These are phyloP conservation scores for Varanus salvator DNA, from an alignment of 2,113 vertebrate species.

Conservation along the genomic window DNA sequence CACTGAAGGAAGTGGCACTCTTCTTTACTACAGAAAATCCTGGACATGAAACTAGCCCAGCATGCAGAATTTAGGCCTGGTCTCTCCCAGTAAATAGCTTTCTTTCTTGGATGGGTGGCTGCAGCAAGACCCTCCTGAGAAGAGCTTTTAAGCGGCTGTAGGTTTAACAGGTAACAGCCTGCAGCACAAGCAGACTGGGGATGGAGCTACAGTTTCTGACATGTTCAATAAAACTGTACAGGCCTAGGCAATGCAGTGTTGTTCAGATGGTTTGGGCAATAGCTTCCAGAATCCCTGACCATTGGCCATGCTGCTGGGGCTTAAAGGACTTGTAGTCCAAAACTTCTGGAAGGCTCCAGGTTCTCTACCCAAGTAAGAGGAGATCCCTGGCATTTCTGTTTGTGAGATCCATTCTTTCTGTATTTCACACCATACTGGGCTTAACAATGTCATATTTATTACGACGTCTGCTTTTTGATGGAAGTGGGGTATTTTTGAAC, in stretches of 20 bases:
- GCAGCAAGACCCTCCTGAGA: background rate
- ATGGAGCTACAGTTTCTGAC: background rate
- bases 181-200: background rate
- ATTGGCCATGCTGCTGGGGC: too few species aligned
- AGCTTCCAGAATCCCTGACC: too few species aligned
- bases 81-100: background rate
- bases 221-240: background rate
- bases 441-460: too few species aligned
- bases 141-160: background rate
- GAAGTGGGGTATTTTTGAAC: too few species aligned
- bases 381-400: background rate
- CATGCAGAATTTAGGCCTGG: background rate
- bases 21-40: background rate
- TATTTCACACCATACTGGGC: too few species aligned
- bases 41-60: background rate
- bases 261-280: too few species aligned
- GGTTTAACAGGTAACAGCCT: background rate
- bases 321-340: too few species aligned
- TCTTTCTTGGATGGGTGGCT: background rate
- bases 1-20: background rate
- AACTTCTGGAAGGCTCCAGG: too few species aligned
- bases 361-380: background rate
- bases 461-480: too few species aligned
- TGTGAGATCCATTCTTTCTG: too few species aligned
- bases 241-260: too few species aligned